Conservation (phyloP, 30 jellyfish, hydroid and myxozoan species). For the Hydra vulgaris region DNA sequence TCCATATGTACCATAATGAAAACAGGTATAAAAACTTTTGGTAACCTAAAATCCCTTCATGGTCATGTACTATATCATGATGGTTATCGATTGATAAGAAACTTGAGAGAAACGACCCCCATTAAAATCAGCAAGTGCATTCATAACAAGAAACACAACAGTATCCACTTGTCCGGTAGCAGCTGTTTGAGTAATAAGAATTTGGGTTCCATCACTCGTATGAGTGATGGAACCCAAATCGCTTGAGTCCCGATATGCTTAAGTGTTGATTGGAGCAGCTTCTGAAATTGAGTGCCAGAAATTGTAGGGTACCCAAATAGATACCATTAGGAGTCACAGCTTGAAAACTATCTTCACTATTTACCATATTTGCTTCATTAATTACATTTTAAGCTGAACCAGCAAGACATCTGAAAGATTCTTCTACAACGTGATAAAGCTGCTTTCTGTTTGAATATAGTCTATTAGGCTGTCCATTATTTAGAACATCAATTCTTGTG, state of each 20-base stretch:
- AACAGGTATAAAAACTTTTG: too few species aligned
- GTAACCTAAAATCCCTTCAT: too few species aligned
- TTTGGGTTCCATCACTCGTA: too few species aligned
- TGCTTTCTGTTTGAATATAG: not conserved
- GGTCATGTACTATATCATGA: too few species aligned
- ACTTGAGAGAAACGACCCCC: too few species aligned
- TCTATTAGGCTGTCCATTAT: not conserved
- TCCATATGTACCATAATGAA: too few species aligned
- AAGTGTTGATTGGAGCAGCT: not conserved
- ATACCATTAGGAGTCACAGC: not conserved
- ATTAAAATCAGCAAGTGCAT: too few species aligned
- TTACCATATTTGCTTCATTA: not conserved
- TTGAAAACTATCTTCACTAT: not conserved
- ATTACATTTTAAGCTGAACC: not conserved
- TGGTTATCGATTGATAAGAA: too few species aligned
- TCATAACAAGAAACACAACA: too few species aligned
- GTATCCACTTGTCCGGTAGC: too few species aligned
- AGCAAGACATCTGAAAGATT: not conserved
- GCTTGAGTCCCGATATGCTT: not conserved
- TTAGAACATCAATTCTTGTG: not conserved
- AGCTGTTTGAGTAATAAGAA: too few species aligned
- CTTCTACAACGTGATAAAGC: not conserved
- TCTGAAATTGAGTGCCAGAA: not conserved
- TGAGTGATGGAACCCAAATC: too few species aligned
- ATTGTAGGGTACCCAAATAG: not conserved